These are phyloP conservation scores for Dendrolimus kikuchii DNA, from an alignment of 1,140 invertebrate genomes.

Conservation along the genomic window DNA sequence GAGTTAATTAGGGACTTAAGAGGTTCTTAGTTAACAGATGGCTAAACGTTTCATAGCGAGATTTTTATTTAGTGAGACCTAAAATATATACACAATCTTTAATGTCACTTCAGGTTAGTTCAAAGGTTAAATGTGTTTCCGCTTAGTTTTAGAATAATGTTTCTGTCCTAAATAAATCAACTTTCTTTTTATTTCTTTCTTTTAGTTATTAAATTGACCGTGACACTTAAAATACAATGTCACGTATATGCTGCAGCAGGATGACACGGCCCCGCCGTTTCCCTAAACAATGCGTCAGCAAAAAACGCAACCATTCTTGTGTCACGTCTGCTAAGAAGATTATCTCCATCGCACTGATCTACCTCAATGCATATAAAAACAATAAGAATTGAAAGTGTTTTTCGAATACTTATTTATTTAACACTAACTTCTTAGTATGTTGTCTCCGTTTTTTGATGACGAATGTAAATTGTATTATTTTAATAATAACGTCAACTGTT, in stretches of 20 bases:
- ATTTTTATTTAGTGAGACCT: too few species aligned
- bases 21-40: too few species aligned
- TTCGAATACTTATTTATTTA: background rate
- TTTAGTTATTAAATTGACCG: too few species aligned
- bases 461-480: conserved; percentile 1
- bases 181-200: too few species aligned
- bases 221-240: conserved; percentile 5
- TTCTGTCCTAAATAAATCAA: too few species aligned
- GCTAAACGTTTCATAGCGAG: too few species aligned
- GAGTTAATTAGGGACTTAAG: too few species aligned
- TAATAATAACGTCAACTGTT: conserved; percentile 4
- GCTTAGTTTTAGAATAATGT: too few species aligned
- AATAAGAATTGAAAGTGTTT: conserved; percentile 11
- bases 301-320: conserved; percentile 29
- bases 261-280: conserved; percentile 20
- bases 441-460: conserved; percentile 1
- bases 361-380: conserved; percentile 26
- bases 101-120: too few species aligned
- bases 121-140: too few species aligned
- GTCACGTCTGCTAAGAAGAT: conserved; percentile 39
- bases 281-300: conserved; percentile 44
- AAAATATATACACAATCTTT: too few species aligned
- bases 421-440: conserved; percentile 2
- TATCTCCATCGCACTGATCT: conserved; percentile 31
- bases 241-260: conserved; percentile 8